phyloP scores from a whole-genome alignment of 92 coral and sea anemone genomes.

The Metridium senile region DNA sequence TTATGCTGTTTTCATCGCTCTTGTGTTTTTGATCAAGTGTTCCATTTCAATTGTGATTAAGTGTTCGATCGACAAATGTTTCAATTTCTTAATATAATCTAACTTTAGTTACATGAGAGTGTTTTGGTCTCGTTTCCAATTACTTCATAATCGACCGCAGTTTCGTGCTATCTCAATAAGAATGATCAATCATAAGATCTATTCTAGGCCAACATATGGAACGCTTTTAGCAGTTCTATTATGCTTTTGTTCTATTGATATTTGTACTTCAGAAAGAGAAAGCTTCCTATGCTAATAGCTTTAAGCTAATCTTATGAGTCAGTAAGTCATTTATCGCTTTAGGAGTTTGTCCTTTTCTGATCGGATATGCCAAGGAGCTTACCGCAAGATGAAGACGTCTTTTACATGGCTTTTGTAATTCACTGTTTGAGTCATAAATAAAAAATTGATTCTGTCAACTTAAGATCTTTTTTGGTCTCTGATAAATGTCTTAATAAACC shows the following conservation, averaged over 20 bases:
- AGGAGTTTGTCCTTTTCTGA: slow-evolving; percentile 5
- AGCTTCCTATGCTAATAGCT: not conserved
- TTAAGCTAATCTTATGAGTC: slow-evolving; percentile 6
- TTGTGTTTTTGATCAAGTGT: not conserved
- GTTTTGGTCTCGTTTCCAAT: not conserved
- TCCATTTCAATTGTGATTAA: not conserved
- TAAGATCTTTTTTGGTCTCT: not conserved
- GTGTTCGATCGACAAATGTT: slow-evolving; percentile 7
- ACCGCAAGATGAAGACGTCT: slow-evolving; percentile 6
- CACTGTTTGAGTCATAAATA: not conserved
- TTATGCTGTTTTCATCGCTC: not conserved
- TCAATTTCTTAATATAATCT: not conserved
- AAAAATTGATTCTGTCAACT: not conserved
- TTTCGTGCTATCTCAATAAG: not conserved
- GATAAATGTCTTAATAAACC: not conserved
- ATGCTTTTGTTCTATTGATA: not conserved
- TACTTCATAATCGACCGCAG: not conserved
- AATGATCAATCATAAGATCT: not conserved
- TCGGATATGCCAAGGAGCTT: slow-evolving; percentile 8
- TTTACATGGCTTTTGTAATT: not conserved
- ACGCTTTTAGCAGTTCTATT: not conserved
- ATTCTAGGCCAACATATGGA: not conserved
- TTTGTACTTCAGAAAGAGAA: not conserved
- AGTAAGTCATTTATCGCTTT: slow-evolving; percentile 4
- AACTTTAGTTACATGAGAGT: not conserved